A percentile compares a stretch with the other conserved stretches of the same genome.
phyloP scores from a whole-genome alignment of 2,888 invertebrate genomes.

The Halocaridina rubra region DNA sequence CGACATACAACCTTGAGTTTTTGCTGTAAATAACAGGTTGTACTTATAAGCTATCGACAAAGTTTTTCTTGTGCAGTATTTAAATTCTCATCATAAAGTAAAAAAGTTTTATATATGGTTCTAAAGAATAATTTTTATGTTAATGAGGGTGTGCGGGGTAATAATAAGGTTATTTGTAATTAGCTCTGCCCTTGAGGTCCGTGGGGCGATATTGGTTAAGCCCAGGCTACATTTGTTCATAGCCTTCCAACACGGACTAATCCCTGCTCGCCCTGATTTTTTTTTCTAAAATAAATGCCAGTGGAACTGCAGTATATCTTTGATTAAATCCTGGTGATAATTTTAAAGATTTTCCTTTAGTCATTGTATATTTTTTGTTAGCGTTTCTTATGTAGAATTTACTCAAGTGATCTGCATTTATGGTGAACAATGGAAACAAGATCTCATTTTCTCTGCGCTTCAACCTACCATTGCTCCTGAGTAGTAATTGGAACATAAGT shows the following conservation, averaged over 20 bases:
- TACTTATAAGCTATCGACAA: neutral
- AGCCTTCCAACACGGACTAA: slow-evolving; percentile 63
- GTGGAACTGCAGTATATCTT: slow-evolving; percentile 36
- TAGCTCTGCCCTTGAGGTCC: slow-evolving; percentile 35
- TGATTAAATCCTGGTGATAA: too few relatives aligned
- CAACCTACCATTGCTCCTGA: neutral
- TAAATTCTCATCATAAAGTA: too few relatives aligned
- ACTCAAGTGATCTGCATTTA: neutral
- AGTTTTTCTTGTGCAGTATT: neutral
- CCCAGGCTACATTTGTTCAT: slow-evolving; percentile 64
- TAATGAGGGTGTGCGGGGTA: slow-evolving; percentile 5
- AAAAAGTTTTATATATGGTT: slow-evolving; percentile 55
- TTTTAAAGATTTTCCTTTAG: neutral
- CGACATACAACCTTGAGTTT: slow-evolving; percentile 5
- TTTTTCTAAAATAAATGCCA: slow-evolving; percentile 36
- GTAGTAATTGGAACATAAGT: neutral
- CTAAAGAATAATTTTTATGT: slow-evolving; percentile 47
- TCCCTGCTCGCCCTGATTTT: slow-evolving; percentile 27
- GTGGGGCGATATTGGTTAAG: slow-evolving; percentile 64
- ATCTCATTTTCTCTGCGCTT: too few relatives aligned
- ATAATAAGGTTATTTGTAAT: slow-evolving; percentile 40
- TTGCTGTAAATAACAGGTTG: neutral
- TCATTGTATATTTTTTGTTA: neutral
- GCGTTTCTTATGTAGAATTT: neutral
- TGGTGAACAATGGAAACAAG: neutral